Percentiles rank a stretch among this genome's conserved stretches.
phyloP scores from a whole-genome alignment of 2,113 vertebrate genomes.

The Coturnix japonica region DNA sequence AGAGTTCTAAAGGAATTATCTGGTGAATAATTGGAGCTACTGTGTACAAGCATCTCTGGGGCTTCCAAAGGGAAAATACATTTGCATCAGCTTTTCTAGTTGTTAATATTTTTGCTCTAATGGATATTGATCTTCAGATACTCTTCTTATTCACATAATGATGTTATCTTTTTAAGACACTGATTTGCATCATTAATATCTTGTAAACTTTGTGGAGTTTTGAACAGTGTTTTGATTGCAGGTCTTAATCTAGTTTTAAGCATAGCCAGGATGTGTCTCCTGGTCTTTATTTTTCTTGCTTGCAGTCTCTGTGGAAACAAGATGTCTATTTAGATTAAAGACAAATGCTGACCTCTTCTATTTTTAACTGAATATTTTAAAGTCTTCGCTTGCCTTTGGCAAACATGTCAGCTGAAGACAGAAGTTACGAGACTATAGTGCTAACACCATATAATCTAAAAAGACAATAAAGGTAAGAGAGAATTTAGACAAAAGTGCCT shows the following conservation, averaged over 20 bases:
- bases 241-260: not conserved
- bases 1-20: not conserved
- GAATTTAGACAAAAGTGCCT: not conserved
- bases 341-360: not conserved
- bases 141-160: not conserved
- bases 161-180: not conserved
- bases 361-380: not conserved
- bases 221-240: not conserved
- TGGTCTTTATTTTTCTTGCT: not conserved
- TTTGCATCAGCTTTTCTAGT: not conserved
- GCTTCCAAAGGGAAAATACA: not conserved
- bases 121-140: not conserved
- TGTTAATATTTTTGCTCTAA: not conserved
- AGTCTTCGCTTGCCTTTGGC: not conserved
- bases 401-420: not conserved
- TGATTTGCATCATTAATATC: not conserved
- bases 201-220: not conserved
- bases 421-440: not conserved
- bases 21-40: not conserved
- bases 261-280: not conserved
- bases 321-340: not conserved
- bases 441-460: not conserved
- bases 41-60: not conserved
- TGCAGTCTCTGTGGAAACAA: not conserved
- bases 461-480: not conserved